phyloP scores from a whole-genome alignment of 2,113 vertebrate genomes.

The Cranoglanis bouderius region DNA sequence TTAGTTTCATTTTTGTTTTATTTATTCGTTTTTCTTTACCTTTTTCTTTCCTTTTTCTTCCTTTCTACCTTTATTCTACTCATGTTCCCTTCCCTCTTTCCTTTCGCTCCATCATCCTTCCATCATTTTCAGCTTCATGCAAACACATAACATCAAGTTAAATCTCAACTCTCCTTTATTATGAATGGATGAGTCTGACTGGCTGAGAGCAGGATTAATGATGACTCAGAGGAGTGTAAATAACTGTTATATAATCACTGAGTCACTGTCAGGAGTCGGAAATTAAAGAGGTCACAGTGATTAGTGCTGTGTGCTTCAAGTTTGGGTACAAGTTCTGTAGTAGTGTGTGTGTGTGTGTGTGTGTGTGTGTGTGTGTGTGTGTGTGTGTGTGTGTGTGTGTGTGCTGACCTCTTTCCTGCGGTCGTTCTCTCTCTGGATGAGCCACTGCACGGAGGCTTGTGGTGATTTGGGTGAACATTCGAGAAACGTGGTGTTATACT shows the following conservation, averaged over 20 bases:
- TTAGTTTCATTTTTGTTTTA: neutral
- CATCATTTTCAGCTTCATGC: neutral
- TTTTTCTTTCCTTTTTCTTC: neutral
- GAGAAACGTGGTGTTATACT: slow-evolving; percentile 96
- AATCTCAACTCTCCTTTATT: neutral
- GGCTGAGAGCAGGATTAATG: neutral
- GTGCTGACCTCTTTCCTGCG: slow-evolving; percentile 92
- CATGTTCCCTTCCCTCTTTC: neutral
- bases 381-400: slow-evolving; percentile 13
- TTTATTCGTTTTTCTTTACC: neutral
- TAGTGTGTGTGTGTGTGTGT: neutral
- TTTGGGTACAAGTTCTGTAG: no score
- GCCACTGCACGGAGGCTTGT: slow-evolving; percentile 91
- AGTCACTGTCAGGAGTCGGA: neutral
- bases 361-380: neutral
- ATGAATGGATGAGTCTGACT: neutral
- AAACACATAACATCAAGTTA: neutral
- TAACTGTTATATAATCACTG: neutral
- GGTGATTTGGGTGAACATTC: slow-evolving; percentile 93
- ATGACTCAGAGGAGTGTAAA: neutral
- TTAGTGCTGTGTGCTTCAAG: neutral
- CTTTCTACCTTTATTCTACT: neutral
- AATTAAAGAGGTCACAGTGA: neutral
- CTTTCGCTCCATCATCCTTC: neutral
- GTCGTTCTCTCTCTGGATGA: slow-evolving; percentile 94